Evolutionary conservation across 2,113 vertebrate species (phyloP).

Genomic region (Ancistrus triradiatus): DNA sequence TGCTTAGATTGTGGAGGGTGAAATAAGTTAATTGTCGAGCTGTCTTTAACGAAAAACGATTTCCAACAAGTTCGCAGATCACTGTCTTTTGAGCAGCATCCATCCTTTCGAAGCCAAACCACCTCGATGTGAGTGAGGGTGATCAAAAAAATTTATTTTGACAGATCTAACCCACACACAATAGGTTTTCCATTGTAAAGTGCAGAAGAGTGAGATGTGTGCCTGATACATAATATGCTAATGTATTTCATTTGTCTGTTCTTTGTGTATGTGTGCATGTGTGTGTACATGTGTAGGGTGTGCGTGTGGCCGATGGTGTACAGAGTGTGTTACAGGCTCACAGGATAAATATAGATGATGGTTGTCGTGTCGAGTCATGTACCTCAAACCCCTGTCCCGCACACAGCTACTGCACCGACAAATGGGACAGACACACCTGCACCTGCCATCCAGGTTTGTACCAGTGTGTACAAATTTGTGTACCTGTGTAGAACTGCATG

Average conservation of each 20-base stretch:
- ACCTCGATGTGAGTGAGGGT: too few species aligned
- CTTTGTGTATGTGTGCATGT: not conserved
- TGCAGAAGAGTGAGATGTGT: not conserved
- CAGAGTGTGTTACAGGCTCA: slow-evolving; percentile 72
- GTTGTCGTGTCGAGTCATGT: slow-evolving; percentile 84
- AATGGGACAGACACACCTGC: slow-evolving; percentile 88
- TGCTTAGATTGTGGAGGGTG: too few species aligned
- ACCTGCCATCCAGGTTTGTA: slow-evolving; percentile 80
- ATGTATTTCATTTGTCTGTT: not conserved
- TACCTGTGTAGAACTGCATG: too few species aligned
- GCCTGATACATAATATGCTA: not conserved
- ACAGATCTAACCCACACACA: slow-evolving; percentile 17
- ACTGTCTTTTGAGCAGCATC: too few species aligned
- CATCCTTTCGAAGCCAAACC: too few species aligned
- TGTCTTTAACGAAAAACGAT: too few species aligned
- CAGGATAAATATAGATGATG: slow-evolving; percentile 76
- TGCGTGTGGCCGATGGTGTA: slow-evolving; percentile 68
- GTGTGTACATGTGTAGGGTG: slow-evolving; percentile 67
- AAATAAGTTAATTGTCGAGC: too few species aligned
- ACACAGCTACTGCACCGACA: slow-evolving; percentile 83
- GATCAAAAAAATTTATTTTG: too few species aligned
- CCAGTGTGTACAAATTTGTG: too few species aligned
- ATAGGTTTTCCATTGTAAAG: not conserved
- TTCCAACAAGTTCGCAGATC: too few species aligned
- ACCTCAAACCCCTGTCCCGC: slow-evolving; percentile 81